Base-by-base conservation (phyloP, 1,140 invertebrate species). In the Aphelenchoides avenae region DNA sequence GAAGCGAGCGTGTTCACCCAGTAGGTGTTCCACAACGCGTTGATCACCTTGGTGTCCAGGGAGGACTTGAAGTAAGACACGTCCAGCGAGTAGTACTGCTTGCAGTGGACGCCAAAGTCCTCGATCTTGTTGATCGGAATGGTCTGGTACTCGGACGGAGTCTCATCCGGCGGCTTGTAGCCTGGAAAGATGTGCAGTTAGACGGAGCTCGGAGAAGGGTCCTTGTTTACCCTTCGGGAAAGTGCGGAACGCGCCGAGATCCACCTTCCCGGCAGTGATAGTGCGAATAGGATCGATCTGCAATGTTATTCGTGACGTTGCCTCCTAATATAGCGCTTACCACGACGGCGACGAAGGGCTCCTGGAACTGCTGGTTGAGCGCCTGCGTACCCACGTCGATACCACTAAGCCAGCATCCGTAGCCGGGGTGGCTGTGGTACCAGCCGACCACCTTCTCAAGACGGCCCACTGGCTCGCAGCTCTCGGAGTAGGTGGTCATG, bases 381-480 rank as follows among this genome's bases (percentile, higher is more conserved):
- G 94, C 94, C 81, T 99, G 95, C 15, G 95, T 99, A 39, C 88
- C 90, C 0, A 99, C 94, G 82, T 99, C 95, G 70, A 99, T 99
- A 30, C 95, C 95, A 7, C 91, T 96, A 24, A 99, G 79, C 95
- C 94, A 99, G 76, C 95, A 99, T 0, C 94, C 94, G 80, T 98
- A 99, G 11, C 95, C 95, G 46, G 95, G 95, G 81, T 99, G 95
- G 79, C 89, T 94, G 80, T 99, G 95, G 79, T 99, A 99, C 95
- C 95, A 99, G 18, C 95, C 95, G 75, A 99, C 94, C 0, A 93
- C 69, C 52, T 74, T 76, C 49, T 75, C 73, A 47, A 71, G 50
- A 7, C 57, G 36, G 61, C 67, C 78, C 79, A 91, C 91, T 80
- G 90, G 85, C 81, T 97, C 95, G 26, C 91, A 91, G 62, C 88